Evolutionary conservation across 2,113 vertebrate species (phyloP).

Genomic region (Bos indicus): DNA sequence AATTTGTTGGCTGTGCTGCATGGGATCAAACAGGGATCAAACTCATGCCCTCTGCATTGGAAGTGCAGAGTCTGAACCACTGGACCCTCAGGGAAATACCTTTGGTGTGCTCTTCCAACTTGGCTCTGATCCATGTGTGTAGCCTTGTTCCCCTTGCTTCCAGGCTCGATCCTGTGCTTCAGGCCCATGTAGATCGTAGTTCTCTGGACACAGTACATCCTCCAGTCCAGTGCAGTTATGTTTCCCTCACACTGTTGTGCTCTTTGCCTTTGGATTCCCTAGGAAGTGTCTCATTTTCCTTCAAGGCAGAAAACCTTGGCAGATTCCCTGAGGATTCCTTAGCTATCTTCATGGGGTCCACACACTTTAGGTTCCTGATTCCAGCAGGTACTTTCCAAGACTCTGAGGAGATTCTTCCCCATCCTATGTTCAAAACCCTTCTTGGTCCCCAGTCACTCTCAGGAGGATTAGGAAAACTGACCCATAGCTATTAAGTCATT

Average conservation of each 20-base stretch:
- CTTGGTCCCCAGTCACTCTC: neutral
- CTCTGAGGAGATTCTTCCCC: neutral
- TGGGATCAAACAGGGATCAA: neutral
- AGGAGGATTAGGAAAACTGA: neutral
- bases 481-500: neutral
- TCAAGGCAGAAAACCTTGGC: neutral
- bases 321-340: neutral
- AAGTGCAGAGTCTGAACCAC: neutral
- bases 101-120: rapidly evolving
- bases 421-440: neutral
- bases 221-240: rapidly evolving
- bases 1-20: neutral
- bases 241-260: neutral
- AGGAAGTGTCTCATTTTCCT: neutral
- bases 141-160: rapidly evolving
- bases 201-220: rapidly evolving
- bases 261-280: neutral
- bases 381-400: neutral
- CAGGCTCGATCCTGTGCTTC: neutral
- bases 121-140: neutral
- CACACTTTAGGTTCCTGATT: neutral
- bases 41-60: neutral
- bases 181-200: rapidly evolving
- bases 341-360: neutral
- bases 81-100: neutral